Conservation (phyloP, 2,113 vertebrate genomes). For the Colossoma macropomum region DNA sequence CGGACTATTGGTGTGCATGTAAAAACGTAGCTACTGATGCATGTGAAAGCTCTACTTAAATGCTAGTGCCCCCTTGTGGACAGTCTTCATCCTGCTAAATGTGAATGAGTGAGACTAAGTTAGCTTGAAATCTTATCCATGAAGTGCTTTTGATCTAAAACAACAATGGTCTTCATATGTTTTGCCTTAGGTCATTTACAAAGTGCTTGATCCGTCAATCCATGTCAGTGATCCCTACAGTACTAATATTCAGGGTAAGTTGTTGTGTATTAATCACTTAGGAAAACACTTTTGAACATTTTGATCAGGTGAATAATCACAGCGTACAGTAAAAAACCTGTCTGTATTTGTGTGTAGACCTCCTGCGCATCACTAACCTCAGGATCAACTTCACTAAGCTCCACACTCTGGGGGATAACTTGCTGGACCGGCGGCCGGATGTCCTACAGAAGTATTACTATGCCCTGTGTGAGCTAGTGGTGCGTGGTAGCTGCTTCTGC, state of each 20-base stretch:
- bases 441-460: conserved; percentile 84
- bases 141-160: too few relatives aligned
- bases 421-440: conserved; percentile 73
- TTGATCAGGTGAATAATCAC: background rate
- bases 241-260: conserved; percentile 83
- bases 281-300: background rate
- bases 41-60: too few relatives aligned
- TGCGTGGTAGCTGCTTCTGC: conserved; percentile 82
- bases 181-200: conserved; percentile 85
- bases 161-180: background rate
- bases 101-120: too few relatives aligned
- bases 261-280: background rate
- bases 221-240: conserved; percentile 85
- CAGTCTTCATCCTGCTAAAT: too few relatives aligned
- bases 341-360: conserved; percentile 64
- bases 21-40: too few relatives aligned
- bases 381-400: conserved; percentile 82
- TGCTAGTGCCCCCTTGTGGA: too few relatives aligned
- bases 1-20: too few relatives aligned
- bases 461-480: conserved; percentile 80
- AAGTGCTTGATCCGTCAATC: conserved; percentile 87
- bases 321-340: background rate
- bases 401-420: conserved; percentile 80
- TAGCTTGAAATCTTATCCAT: too few relatives aligned
- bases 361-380: conserved; percentile 81